Evolutionary conservation across 1,140 invertebrate species (phyloP).

Genomic region (Onthophagus taurus): DNA sequence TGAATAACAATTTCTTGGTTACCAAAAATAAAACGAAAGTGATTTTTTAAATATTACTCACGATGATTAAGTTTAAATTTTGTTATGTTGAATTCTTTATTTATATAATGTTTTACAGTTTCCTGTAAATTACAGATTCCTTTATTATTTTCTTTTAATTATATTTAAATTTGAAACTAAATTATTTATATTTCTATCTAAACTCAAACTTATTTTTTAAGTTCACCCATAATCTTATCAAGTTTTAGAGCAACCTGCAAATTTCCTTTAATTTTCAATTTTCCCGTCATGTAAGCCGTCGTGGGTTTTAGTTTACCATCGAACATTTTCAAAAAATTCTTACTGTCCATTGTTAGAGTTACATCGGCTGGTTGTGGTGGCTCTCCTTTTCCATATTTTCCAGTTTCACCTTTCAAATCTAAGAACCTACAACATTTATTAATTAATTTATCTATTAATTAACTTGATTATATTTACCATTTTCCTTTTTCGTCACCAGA

Average conservation of each 20-base stretch:
- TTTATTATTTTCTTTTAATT: too few relatives aligned
- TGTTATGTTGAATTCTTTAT: too few relatives aligned
- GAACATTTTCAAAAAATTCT: constrained; percentile 72
- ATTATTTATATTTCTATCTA: too few relatives aligned
- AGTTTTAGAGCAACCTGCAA: constrained; percentile 92
- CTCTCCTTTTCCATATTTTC: constrained; percentile 68
- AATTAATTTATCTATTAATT: neutral
- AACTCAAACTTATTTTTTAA: too few relatives aligned
- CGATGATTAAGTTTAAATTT: too few relatives aligned
- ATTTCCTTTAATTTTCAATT: constrained; percentile 90
- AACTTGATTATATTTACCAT: constrained; percentile 43
- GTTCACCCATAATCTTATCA: constrained; percentile 82
- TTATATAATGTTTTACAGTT: too few relatives aligned
- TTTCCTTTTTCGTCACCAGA: constrained; percentile 68
- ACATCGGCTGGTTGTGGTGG: constrained; percentile 64
- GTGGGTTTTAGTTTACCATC: constrained; percentile 80
- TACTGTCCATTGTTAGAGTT: constrained; percentile 73
- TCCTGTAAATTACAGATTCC: too few relatives aligned
- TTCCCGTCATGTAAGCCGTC: constrained; percentile 91
- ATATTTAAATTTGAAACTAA: too few relatives aligned
- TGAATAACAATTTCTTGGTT: too few relatives aligned
- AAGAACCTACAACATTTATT: constrained; percentile 45
- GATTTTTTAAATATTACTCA: too few relatives aligned
- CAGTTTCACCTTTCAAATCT: constrained; percentile 81
- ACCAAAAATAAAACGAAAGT: too few relatives aligned